Evolutionary conservation across 2,888 invertebrate species (phyloP), one percentile per base, ranked within the genome.

Genomic region (Callyntrura sp.): DNA sequence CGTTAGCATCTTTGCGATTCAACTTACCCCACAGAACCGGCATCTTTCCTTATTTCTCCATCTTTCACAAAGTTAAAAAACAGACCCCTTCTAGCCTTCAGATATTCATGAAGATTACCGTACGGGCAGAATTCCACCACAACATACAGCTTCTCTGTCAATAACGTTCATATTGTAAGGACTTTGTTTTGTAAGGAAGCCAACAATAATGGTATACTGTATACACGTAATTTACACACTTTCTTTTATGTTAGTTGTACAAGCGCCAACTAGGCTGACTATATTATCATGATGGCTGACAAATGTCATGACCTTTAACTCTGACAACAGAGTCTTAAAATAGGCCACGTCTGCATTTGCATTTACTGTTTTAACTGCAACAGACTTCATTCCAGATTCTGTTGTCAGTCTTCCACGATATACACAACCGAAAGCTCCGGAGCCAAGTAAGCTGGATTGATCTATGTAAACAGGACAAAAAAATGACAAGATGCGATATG

Each of bases 121-220:
- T 48, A 91, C 0, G 92, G 92, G n/a, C 92, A 92, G 20, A 92
- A 91, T 45, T 92, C 92, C 43, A 92, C 91, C 35, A 92, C 91
- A 43, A 92, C 84, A 51, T 86, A 92, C n/a, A 92, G 62, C n/a
- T 88, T 90, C 62, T 91, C 91, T 92, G 35, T 14, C 17, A 11
- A 6, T n/a, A 55, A 55, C 12, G 14, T 14, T 9, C 55, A 55
- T 11, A 55, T 14, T 55, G 6, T 6, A 11, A 14, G 9, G 12
- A 45, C 5, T 45, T 45, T 45, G 11, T 45, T 11, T 45, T 45
- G 45, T 45, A 45, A 45, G 11, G 5, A 45, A 45, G 5, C 11
- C 5, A 45, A 45, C 11, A 45, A n/a, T n/a, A n/a, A n/a, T n/a
- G n/a, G n/a, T 11, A 60, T 17, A 60, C 5, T 20, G 6, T 60